A percentile compares a stretch with the other conserved stretches of the same genome.
phyloP scores from a whole-genome alignment of 2,888 invertebrate genomes.

The Monochamus alternatus region DNA sequence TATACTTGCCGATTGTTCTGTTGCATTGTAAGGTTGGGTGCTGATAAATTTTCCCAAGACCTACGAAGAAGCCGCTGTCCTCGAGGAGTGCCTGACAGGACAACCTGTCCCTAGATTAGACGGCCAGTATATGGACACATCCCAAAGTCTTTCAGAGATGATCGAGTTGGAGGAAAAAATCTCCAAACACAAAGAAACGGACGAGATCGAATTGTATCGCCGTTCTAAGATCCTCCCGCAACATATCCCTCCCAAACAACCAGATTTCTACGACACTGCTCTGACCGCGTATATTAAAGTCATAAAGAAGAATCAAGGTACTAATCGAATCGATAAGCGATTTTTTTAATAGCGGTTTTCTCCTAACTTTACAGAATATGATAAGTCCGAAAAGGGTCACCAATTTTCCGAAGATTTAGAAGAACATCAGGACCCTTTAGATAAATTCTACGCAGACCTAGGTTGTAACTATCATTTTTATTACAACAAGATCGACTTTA shows the following conservation, averaged over 20 bases:
- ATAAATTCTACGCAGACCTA: constrained; percentile 75
- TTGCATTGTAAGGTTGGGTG: constrained; percentile 70
- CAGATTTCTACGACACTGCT: constrained; percentile 72
- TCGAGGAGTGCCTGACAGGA: constrained; percentile 77
- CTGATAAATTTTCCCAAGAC: constrained; percentile 78
- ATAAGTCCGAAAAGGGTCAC: constrained; percentile 12
- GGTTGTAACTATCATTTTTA: constrained; percentile 76
- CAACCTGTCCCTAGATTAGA: constrained; percentile 68
- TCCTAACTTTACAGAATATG: too few relatives aligned
- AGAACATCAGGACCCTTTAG: constrained; percentile 73
- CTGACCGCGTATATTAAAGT: constrained; percentile 75
- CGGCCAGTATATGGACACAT: constrained; percentile 19
- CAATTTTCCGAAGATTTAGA: constrained; percentile 60
- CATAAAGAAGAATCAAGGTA: constrained; percentile 18
- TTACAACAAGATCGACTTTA: constrained; percentile 73
- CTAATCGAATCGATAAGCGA: too few relatives aligned
- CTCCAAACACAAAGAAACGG: constrained; percentile 52
- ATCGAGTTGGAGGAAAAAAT: constrained; percentile 56
- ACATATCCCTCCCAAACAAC: constrained; percentile 66
- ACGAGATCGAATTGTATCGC: neutral
- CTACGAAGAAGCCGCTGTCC: constrained; percentile 74
- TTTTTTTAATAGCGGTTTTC: too few relatives aligned
- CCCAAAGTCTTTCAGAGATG: constrained; percentile 57
- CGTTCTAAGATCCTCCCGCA: constrained; percentile 73
- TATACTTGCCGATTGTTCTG: too few relatives aligned